Conservation (phyloP, 2,797 vertebrate species). For the Anguilla obscura region DNA sequence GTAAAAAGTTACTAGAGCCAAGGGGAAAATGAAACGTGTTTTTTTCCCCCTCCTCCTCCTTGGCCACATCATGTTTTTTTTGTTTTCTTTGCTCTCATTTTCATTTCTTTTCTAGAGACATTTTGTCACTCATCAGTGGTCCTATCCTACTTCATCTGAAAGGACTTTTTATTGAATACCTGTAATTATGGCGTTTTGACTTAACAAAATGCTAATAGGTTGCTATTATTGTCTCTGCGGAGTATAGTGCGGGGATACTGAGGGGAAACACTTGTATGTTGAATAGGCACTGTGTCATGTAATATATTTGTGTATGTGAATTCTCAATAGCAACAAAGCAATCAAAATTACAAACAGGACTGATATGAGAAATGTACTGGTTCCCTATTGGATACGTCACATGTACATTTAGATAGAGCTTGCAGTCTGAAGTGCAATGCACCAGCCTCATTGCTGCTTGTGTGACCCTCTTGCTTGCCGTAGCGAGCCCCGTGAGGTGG, state of each 20-base stretch:
- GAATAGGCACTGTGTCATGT: neutral
- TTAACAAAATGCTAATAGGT: neutral
- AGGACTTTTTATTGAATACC: neutral
- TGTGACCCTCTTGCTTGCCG: neutral
- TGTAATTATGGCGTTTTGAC: neutral
- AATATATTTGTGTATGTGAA: neutral
- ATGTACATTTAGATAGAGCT: neutral
- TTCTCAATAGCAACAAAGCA: neutral
- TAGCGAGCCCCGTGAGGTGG: neutral
- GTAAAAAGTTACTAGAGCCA: slow-evolving; percentile 4
- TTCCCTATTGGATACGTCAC: neutral
- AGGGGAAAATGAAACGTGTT: neutral
- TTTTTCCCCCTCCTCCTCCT: neutral
- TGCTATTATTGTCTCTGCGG: neutral
- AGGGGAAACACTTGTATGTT: neutral
- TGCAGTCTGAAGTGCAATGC: neutral
- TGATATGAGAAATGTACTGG: neutral
- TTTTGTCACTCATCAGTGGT: neutral
- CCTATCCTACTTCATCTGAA: neutral
- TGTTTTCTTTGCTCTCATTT: too few species aligned
- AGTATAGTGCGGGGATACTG: neutral
- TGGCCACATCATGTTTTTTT: neutral
- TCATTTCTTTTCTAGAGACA: neutral
- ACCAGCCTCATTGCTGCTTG: neutral
- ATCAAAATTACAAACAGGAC: neutral